Percentiles rank a stretch among this genome's conserved stretches.
These are phyloP conservation scores for Cyclopterus lumpus DNA, from an alignment of 2,797 vertebrate genomes.

Conservation along the genomic window DNA sequence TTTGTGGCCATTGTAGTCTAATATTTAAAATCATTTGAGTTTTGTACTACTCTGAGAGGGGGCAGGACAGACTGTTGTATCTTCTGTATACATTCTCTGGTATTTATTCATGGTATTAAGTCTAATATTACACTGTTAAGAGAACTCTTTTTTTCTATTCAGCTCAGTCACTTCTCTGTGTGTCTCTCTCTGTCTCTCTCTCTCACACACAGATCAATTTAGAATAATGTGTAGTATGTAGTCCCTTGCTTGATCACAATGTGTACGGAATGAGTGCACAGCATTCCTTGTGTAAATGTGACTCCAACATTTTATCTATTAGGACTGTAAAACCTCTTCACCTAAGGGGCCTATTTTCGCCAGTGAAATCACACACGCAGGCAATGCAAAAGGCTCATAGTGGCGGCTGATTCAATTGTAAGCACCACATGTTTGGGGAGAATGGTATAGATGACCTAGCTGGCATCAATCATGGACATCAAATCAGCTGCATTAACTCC, in stretches of 20 bases:
- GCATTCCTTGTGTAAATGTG: constrained; percentile 1
- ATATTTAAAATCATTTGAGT: constrained; percentile 2
- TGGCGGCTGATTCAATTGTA: constrained; percentile 8
- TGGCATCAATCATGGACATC: constrained; percentile 38
- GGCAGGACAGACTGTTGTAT: not conserved
- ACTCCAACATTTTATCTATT: constrained; percentile 6
- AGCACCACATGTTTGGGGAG: constrained; percentile 1
- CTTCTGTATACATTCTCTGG: not conserved
- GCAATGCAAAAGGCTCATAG: not conserved
- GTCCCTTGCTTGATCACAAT: not conserved
- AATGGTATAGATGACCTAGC: constrained; percentile 11
- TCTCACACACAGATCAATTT: constrained; percentile 10
- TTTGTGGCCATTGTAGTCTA: constrained; percentile 26
- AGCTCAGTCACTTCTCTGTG: constrained; percentile 2
- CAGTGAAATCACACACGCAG: not conserved
- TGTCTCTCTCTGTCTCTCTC: too few species aligned
- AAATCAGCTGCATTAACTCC: constrained; percentile 33
- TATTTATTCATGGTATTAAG: constrained; percentile 4
- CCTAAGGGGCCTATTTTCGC: not conserved
- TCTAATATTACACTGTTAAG: constrained; percentile 14
- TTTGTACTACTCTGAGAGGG: not conserved
- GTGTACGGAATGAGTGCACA: not conserved
- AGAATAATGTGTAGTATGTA: constrained; percentile 4
- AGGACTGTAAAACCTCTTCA: not conserved
- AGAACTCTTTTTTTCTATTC: constrained; percentile 24